These are phyloP conservation scores for Corythucha ciliata DNA, from an alignment of 2,888 invertebrate genomes.

Conservation along the genomic window DNA sequence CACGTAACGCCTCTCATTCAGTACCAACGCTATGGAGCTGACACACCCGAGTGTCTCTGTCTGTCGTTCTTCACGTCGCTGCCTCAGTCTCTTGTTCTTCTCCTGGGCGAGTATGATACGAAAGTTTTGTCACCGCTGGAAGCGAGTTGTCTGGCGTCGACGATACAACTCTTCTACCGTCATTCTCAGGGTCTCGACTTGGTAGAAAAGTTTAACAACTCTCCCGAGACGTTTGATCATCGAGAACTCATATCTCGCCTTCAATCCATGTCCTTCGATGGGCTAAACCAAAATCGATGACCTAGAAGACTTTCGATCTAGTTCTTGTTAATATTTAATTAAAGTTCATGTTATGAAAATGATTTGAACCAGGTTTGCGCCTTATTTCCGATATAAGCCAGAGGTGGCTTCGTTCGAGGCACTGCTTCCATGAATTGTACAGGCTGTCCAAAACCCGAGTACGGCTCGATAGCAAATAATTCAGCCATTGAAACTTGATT, in stretches of 20 bases:
- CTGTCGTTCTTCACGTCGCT: conserved; percentile 71
- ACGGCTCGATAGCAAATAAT: no score
- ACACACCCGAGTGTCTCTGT: conserved; percentile 78
- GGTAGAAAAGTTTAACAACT: conserved; percentile 16
- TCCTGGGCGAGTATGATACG: conserved; percentile 78
- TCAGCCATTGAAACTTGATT: no score
- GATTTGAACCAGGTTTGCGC: no score
- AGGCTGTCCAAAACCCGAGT: no score
- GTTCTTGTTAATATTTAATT: no score
- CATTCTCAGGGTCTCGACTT: conserved; percentile 2
- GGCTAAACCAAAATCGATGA: no score
- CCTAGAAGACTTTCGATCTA: no score
- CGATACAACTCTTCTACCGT: conserved; percentile 77
- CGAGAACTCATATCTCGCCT: conserved; percentile 16
- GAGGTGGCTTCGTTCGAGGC: no score
- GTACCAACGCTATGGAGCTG: conserved; percentile 77
- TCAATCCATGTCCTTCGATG: no score
- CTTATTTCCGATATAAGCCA: no score
- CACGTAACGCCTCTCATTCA: conserved; percentile 79
- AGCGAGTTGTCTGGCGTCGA: conserved; percentile 77
- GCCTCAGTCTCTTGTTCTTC: conserved; percentile 64
- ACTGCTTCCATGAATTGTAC: no score
- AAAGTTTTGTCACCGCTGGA: conserved; percentile 66
- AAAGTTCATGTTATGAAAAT: no score
- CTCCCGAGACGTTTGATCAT: conserved; percentile 14